Conservation (phyloP, 2,113 vertebrate species). For the Riparia riparia region DNA sequence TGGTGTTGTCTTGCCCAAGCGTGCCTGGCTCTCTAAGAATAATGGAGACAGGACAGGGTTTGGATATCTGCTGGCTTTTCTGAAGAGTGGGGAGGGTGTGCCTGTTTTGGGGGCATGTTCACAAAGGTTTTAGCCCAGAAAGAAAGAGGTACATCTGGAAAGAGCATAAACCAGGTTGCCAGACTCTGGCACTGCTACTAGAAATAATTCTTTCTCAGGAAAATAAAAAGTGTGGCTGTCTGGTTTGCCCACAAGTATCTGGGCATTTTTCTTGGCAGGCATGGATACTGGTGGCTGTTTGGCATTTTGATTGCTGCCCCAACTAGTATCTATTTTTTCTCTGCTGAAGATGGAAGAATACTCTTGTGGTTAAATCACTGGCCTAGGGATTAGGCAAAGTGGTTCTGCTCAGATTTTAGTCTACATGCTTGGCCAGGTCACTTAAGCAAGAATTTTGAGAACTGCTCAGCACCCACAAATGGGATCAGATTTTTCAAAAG, state of each 20-base stretch:
- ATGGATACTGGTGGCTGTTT: not conserved
- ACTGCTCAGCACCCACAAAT: slow-evolving; percentile 30
- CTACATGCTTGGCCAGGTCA: slow-evolving; percentile 46
- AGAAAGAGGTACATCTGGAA: slow-evolving; percentile 52
- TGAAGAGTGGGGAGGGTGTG: not conserved
- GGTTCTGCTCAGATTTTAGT: slow-evolving; percentile 47
- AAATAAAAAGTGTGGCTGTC: slow-evolving; percentile 48
- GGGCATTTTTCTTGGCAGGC: slow-evolving; percentile 57
- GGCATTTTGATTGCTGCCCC: slow-evolving; percentile 20
- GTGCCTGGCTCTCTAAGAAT: slow-evolving; percentile 19
- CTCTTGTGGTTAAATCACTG: slow-evolving; percentile 50
- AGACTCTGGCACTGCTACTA: slow-evolving; percentile 14
- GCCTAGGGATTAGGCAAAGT: slow-evolving; percentile 34
- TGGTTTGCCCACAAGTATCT: slow-evolving; percentile 39
- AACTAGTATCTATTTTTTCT: slow-evolving; percentile 35
- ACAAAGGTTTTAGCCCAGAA: slow-evolving; percentile 29
- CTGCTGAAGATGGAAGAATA: slow-evolving; percentile 46
- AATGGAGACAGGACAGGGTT: slow-evolving; percentile 38
- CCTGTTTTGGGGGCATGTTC: slow-evolving; percentile 29
- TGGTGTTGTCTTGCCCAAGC: not conserved
- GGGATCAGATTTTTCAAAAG: slow-evolving; percentile 41
- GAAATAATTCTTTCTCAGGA: slow-evolving; percentile 36
- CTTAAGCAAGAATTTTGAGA: slow-evolving; percentile 52
- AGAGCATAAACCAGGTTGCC: slow-evolving; percentile 48
- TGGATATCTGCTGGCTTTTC: slow-evolving; percentile 8